These are phyloP conservation scores for Diplodus sargus DNA, from an alignment of 2,797 vertebrate species.

Conservation along the genomic window DNA sequence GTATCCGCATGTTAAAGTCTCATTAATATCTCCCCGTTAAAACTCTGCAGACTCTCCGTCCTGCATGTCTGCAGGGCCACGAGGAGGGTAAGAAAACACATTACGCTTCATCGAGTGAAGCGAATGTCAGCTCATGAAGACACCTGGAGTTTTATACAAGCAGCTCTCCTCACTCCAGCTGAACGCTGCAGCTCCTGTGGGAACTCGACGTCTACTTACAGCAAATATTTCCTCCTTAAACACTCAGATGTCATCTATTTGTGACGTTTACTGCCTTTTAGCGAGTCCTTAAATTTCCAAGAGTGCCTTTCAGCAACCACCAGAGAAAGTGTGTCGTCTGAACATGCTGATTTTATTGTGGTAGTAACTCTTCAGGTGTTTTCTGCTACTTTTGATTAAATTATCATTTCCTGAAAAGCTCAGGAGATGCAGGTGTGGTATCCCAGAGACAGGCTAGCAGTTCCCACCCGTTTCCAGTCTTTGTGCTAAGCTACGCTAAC, in stretches of 20 bases:
- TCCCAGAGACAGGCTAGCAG: not conserved
- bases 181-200: constrained; percentile 15
- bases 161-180: constrained; percentile 32
- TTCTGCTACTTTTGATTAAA: not conserved
- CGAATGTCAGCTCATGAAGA: constrained; percentile 25
- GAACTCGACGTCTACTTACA: not conserved
- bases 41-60: constrained; percentile 13
- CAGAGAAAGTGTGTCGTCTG: not conserved
- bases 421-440: not conserved
- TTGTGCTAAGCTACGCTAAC: not conserved
- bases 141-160: constrained; percentile 34
- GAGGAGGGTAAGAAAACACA: constrained; percentile 58
- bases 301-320: not conserved
- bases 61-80: constrained; percentile 40
- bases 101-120: constrained; percentile 2
- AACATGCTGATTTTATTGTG: constrained; percentile 16
- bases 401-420: not conserved
- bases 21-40: not conserved
- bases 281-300: not conserved
- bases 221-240: not conserved
- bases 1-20: not conserved
- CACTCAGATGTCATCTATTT: constrained; percentile 6
- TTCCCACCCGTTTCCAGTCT: not conserved
- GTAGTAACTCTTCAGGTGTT: not conserved
- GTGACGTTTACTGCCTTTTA: constrained; percentile 11